Conservation (phyloP, 1,140 invertebrate genomes). For the Seison nebaliae region DNA sequence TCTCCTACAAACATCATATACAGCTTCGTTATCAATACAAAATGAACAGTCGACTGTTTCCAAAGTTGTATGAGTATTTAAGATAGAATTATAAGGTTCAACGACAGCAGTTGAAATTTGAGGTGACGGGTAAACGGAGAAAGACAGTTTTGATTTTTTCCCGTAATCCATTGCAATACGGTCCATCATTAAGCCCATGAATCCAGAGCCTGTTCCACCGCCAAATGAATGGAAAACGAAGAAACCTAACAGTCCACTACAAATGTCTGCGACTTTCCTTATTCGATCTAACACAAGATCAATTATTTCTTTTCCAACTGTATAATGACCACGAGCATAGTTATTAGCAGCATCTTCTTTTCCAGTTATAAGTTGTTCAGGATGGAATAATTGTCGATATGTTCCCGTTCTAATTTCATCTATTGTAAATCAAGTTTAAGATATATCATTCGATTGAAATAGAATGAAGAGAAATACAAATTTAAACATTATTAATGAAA, state of each 20-base stretch:
- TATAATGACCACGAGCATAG: conserved; percentile 35
- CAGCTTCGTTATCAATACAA: conserved; percentile 55
- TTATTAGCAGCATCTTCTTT: conserved; percentile 49
- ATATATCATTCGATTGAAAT: not conserved
- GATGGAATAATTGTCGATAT: conserved; percentile 26
- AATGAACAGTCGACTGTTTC: conserved; percentile 52
- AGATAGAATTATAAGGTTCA: conserved; percentile 57
- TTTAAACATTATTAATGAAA: no score
- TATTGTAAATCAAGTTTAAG: conserved; percentile 12
- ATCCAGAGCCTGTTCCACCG: conserved; percentile 52
- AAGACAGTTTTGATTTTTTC: conserved; percentile 55
- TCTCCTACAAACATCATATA: conserved; percentile 48
- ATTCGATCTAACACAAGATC: conserved; percentile 49
- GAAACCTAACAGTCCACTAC: conserved; percentile 46
- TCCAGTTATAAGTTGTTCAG: conserved; percentile 30
- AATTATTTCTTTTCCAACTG: conserved; percentile 14
- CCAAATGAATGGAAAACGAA: conserved; percentile 31
- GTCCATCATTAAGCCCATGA: conserved; percentile 62
- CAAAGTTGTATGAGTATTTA: conserved; percentile 48
- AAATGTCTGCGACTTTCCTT: conserved; percentile 48
- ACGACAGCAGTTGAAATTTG: conserved; percentile 49
- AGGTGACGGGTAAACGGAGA: conserved; percentile 51
- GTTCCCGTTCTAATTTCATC: conserved; percentile 24
- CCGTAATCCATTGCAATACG: conserved; percentile 57
- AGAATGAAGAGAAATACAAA: no score